Base-by-base conservation (phyloP, 2,888 invertebrate genomes). In the Sesamia inferens region DNA sequence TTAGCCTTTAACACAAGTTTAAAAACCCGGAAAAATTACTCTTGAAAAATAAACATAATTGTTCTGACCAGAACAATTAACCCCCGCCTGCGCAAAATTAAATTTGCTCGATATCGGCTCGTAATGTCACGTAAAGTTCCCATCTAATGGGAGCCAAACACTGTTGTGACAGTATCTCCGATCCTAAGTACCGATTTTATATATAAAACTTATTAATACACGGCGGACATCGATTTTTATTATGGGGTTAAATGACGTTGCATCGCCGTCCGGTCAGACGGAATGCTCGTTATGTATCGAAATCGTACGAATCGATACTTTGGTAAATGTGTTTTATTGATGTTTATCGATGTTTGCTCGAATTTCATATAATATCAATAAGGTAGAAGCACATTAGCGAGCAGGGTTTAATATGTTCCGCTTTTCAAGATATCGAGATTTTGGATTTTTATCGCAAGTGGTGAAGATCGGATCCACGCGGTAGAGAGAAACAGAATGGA, bases 101-200 rank as follows among this genome's bases (percentile, higher is more conserved):
- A 90, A 90, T 90, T 89, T 88, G 84, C 84, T 83, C 88, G 89
- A 88, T 91, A 88, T 89, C 84, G 80, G 85, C 84, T 69, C 86
- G 86, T 92, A 92, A 93, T 92, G 85, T 88, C 90, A 78, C 88
- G 88, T 94, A 92, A 94, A 93, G 81, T 89, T 82, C 71, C 76
- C 74, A 88, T 88, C 88, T 92, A 91, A 94, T 93, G 92, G 85
- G 88, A 79, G 71, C 81, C 79, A 83, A 77, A 81, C 83, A 80
- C 80, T 85, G 83, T 87, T 88, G 85, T 89, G 92, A 91, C 93
- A 91, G 90, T 87, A 88, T 89, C 81, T 84, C 76, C 68, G 80
- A 78, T 59, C 70, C 79, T 86, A 88, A 88, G 88, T 81, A 78
- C 79, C 78, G 76, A 79, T 87, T 88, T 88, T 84, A 87, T 87